Base-by-base conservation (phyloP, 2,888 invertebrate species). In the Phragmatobia fuliginosa region DNA sequence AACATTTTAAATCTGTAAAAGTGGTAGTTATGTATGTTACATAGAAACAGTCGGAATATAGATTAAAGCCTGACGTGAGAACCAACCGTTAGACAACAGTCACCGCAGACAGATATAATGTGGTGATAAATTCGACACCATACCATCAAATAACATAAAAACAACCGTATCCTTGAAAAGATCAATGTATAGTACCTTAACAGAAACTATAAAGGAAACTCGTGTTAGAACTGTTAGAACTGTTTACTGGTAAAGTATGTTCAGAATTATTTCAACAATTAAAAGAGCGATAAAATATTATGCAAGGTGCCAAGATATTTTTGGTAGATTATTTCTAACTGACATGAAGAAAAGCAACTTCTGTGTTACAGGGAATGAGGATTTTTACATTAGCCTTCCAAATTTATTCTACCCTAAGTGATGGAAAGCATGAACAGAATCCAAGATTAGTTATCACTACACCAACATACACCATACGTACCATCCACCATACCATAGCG, bases 81-180 rank as follows among this genome's bases (percentile, higher is more conserved):
- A 62, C 11, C 41, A 62, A 28, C 41, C 62, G 28, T 62, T 28
- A 62, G 31, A 41, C 21, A 6, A 41, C 11, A 41, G 21, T 16
- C 28, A 41, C 28, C 31, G 62, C 62, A 41, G 28, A 62, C 62
- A 41, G 62, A 62, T 28, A 38, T 38, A 38, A 41, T 41, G 62
- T 38, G 18, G 41, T 62, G 11, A 62, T 62, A 62, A 31, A 62
- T 62, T 62, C 21, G 62, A 41, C 28, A 62, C 62, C 21, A 62
- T 28, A 41, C 31, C 21, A 28, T 5, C 11, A 0, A 28, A 41
- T 62, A 41, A 31, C 31, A 62, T 18, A 41, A 36, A 61, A 36
- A n/a, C 25, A 21, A 21, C 21, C 21, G 6, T 41, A 41, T 10
- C 31, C 31, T 31, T 41, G 31, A 8, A 41, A 31, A 38, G 11